A percentile compares a stretch with the other conserved stretches of the same genome.
Conservation (phyloP, 2,797 vertebrate species). For the Chrysolophus pictus region DNA sequence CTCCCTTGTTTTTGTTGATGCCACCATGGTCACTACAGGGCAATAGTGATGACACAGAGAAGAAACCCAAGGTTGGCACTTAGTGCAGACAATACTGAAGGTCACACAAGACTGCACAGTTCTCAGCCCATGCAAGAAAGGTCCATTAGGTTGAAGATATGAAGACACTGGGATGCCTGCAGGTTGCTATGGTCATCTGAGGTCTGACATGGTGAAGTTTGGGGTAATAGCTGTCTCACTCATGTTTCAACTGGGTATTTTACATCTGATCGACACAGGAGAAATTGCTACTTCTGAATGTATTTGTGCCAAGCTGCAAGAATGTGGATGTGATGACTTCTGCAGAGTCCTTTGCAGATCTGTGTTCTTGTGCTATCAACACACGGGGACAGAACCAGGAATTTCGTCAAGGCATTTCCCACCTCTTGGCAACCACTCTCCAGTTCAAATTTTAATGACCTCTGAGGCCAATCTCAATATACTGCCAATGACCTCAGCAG, state of each 20-base stretch:
- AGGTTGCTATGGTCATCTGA: not conserved
- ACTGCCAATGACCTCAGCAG: not conserved
- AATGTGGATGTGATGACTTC: not conserved
- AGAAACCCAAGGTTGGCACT: accelerated
- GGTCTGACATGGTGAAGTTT: not conserved
- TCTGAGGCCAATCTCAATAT: not conserved
- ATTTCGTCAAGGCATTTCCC: not conserved
- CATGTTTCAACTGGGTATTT: not conserved
- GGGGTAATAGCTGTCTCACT: not conserved
- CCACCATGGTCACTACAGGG: not conserved
- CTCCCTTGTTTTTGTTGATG: not conserved
- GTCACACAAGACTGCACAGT: not conserved
- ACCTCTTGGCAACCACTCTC: slow-evolving; percentile 15
- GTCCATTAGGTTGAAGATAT: accelerated
- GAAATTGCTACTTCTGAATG: not conserved
- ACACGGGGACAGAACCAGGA: not conserved
- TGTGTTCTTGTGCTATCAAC: not conserved
- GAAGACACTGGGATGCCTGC: not conserved
- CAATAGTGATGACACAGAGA: not conserved
- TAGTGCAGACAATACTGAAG: not conserved
- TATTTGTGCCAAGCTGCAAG: accelerated
- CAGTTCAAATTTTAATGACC: slow-evolving; percentile 56
- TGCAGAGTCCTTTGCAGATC: not conserved
- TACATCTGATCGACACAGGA: not conserved
- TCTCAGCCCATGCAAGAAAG: accelerated